Base-by-base conservation (phyloP, 2,797 vertebrate species). In the Pseudomugil tenellus region DNA sequence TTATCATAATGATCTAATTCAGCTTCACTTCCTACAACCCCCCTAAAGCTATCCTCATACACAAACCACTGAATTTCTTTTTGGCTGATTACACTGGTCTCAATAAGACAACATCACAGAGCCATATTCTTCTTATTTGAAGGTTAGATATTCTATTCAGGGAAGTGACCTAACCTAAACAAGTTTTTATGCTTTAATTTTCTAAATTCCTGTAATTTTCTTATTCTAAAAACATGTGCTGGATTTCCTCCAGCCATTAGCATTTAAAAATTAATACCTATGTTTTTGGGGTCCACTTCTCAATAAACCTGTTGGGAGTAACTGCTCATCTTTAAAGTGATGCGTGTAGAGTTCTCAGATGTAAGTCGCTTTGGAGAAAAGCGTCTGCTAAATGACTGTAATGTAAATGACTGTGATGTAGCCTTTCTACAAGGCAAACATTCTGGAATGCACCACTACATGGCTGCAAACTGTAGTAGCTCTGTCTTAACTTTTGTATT, bases 11-110 rank as follows among this genome's bases (percentile, higher is more conserved):
- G 61, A n/a, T 74, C 21, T 71, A 54, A 76, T 83, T 87, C 83
- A 75, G 67, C 71, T 70, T 79, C 57, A 77, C 77, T 83, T 89
- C 80, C 89, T 89, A 79, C 72, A 64, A 80, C 80, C 74, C 70
- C 87, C 76, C 80, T 89, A 82, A 81, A 85, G 60, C 57, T 77
- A 67, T 75, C 69, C 74, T 77, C 39, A 6, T 17, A 17, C 37
- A 41, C 16, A 9, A 43, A 8, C 19, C 19, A n/a, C n/a, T n/a
- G n/a, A n/a, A n/a, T n/a, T n/a, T n/a, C n/a, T n/a, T n/a, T n/a
- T n/a, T n/a, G n/a, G n/a, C n/a, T n/a, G n/a, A n/a, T n/a, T n/a
- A n/a, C n/a, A n/a, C n/a, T n/a, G n/a, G n/a, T n/a, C n/a, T n/a
- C n/a, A n/a, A n/a, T n/a, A n/a, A n/a, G n/a, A n/a, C n/a, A n/a